Evolutionary conservation across 1,140 invertebrate genomes (phyloP), one percentile per base, ranked within the genome.

Genomic region (Pseudomyrmex concolor): DNA sequence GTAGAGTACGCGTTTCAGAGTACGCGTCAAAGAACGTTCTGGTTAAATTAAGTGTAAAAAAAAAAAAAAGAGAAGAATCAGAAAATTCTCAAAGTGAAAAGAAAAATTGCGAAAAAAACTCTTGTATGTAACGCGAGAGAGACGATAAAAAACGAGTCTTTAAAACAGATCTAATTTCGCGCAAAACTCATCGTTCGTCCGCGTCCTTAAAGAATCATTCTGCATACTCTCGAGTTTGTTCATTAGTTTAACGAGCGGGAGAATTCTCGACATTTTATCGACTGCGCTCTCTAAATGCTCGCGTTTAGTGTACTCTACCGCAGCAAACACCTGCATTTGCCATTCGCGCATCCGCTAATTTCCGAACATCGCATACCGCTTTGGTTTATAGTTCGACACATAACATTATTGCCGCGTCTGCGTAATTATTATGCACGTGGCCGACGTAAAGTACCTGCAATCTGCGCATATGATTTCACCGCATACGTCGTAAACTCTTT

Each of bases 311-410:
- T 70, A 59, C 19, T n/a, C 19, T 43, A 59, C 13, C 25, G 54
- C 54, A 48, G 76, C 76, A 78, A 78, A 78, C 67, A 78, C 19
- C 64, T 57, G 19, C 22, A 80, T 71, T 80, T 59, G 43, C 76
- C 66, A 80, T 60, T 80, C 43, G 54, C 22, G 15, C 66, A 80
- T 80, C 43, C 54, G 66, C 76, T 80, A 80, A 80, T 80, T 80
- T 80, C 19, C 66, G 54, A 71, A 59, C 67, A 60, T 80, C 76
- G 66, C 76, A 34, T 70, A 80, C 66, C 76, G 34, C 62, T 13
- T 70, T 60, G 55, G 76, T 80, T 80, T 80, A 80, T 70, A 80
- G 66, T 80, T 80, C 66, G 66, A 80, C 66, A 80, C 66, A 66
- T 80, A 80, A 80, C 76, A 80, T 71, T 80, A 80, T 80, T 80